These are phyloP conservation scores for Ptychochromis oligacanthus DNA, from an alignment of 2,113 vertebrate species.

Conservation along the genomic window DNA sequence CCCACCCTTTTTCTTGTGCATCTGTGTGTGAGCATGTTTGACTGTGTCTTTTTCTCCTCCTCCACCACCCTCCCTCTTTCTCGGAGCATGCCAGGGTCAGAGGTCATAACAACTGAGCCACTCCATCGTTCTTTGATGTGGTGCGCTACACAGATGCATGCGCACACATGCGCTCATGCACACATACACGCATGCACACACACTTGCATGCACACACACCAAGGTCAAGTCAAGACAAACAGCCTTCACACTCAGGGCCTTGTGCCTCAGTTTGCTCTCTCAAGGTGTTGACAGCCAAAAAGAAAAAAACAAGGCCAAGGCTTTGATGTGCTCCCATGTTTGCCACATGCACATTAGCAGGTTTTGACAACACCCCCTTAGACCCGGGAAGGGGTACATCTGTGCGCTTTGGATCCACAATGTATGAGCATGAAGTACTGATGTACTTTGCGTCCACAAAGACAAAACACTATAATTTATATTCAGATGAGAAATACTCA, in stretches of 20 bases:
- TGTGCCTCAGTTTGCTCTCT: slow-evolving; percentile 63
- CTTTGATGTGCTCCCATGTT: slow-evolving; percentile 57
- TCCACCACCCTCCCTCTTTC: slow-evolving; percentile 55
- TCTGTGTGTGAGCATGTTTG: neutral
- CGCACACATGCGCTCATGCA: neutral
- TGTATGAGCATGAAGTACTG: neutral
- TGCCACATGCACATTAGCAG: slow-evolving; percentile 42
- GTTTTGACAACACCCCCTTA: slow-evolving; percentile 27
- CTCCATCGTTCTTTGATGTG: slow-evolving; percentile 70
- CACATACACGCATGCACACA: neutral
- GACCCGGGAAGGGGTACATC: slow-evolving; percentile 18
- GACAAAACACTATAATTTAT: neutral
- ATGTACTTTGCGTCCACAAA: neutral
- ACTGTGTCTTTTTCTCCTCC: slow-evolving; percentile 44
- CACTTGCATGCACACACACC: slow-evolving; percentile 22
- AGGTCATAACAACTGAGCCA: slow-evolving; percentile 73
- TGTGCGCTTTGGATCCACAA: neutral
- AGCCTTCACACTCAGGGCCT: slow-evolving; percentile 56
- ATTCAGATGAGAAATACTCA: neutral
- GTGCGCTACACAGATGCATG: slow-evolving; percentile 55
- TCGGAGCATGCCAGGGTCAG: slow-evolving; percentile 75
- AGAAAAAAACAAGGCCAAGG: slow-evolving; percentile 31
- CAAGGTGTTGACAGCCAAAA: slow-evolving; percentile 58
- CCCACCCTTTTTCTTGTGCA: slow-evolving; percentile 37
- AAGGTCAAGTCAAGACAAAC: slow-evolving; percentile 75